A percentile compares a stretch with the other conserved stretches of the same genome.
These are phyloP conservation scores for Puffinus mauretanicus DNA, from an alignment of 2,113 vertebrate species.

Conservation along the genomic window DNA sequence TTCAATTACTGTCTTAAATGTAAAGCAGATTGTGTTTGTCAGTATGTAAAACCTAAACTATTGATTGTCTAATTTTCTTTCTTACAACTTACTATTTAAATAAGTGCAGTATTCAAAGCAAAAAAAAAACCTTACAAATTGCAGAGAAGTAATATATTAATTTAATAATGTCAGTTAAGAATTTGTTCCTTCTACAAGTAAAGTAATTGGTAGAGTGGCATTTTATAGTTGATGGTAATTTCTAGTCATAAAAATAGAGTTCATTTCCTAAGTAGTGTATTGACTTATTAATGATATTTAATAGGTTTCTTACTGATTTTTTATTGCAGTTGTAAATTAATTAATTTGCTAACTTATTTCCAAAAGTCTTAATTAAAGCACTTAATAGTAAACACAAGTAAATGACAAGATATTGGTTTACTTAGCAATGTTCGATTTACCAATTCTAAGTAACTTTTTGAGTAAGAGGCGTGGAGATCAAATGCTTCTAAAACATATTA, in stretches of 20 bases:
- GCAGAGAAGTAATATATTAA: slow-evolving; percentile 63
- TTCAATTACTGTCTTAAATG: slow-evolving; percentile 24
- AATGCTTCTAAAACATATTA: background rate
- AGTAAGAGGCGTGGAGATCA: background rate
- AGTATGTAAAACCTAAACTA: slow-evolving; percentile 7
- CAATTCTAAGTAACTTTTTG: slow-evolving; percentile 4
- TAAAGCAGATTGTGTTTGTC: slow-evolving; percentile 22
- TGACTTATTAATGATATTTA: slow-evolving; percentile 79
- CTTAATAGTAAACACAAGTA: slow-evolving; percentile 5
- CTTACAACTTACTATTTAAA: slow-evolving; percentile 25
- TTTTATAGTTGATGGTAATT: slow-evolving; percentile 73
- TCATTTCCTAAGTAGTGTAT: slow-evolving; percentile 74
- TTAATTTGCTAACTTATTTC: slow-evolving; percentile 71
- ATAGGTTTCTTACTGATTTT: slow-evolving; percentile 71
- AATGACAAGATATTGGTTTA: slow-evolving; percentile 41
- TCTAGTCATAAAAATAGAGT: slow-evolving; percentile 76
- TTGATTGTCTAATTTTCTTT: slow-evolving; percentile 9
- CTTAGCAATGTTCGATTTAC: slow-evolving; percentile 21
- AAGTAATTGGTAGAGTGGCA: slow-evolving; percentile 69
- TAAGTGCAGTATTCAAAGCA: background rate
- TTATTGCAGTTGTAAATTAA: slow-evolving; percentile 73
- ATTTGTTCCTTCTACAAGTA: slow-evolving; percentile 69
- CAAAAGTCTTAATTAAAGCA: slow-evolving; percentile 72
- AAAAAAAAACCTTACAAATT: slow-evolving; percentile 49
- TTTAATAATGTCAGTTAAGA: slow-evolving; percentile 70